Evolutionary conservation across 2,797 vertebrate genomes (phyloP).

Genomic region (Tachyglossus aculeatus): DNA sequence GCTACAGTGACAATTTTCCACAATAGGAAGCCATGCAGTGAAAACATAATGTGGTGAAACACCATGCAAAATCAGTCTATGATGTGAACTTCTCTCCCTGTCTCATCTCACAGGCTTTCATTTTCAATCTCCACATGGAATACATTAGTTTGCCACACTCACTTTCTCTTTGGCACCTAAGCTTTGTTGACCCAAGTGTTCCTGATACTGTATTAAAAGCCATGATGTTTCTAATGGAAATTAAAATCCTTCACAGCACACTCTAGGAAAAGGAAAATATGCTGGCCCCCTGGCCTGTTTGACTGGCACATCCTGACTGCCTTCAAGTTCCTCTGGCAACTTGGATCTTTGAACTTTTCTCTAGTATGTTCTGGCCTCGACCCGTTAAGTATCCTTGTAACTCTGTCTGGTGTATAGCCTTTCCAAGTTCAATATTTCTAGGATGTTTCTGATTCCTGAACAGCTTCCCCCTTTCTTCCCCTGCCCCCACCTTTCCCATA

Average conservation of each 20-base stretch:
- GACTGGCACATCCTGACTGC: conserved; percentile 4
- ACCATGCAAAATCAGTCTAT: neutral
- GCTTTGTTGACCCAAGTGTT: conserved; percentile 49
- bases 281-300: conserved; percentile 3
- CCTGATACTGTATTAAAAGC: conserved; percentile 27
- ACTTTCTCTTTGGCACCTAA: neutral
- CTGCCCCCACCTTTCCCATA: neutral
- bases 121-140: conserved; percentile 33
- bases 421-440: conserved; percentile 43
- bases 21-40: neutral
- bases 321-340: conserved; percentile 26
- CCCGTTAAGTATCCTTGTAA: neutral
- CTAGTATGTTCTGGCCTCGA: conserved; percentile 40
- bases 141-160: neutral
- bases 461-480: conserved; percentile 31
- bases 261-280: conserved; percentile 34
- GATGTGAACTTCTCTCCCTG: neutral
- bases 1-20: neutral
- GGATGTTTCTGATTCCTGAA: conserved; percentile 23
- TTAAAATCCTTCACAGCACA: conserved; percentile 25
- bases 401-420: neutral
- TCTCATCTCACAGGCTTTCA: neutral
- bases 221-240: conserved; percentile 12
- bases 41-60: neutral
- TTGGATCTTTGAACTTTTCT: conserved; percentile 4